phyloP scores from a whole-genome alignment of 30 jellyfish, hydroid and myxozoan species.

The Pelagia noctiluca region DNA sequence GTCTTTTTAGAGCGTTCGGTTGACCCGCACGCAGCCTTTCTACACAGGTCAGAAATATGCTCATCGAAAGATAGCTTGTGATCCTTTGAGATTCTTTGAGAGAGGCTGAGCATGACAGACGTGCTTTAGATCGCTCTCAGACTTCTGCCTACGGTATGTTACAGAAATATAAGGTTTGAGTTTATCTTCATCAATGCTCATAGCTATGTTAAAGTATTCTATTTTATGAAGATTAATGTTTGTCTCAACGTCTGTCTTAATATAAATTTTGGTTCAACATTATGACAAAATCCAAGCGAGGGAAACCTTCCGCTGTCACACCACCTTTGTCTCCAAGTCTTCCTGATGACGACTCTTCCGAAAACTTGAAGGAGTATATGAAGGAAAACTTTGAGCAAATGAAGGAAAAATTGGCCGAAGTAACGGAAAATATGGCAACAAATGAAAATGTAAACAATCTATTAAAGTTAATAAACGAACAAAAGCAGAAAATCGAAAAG shows the following conservation, averaged over 20 bases:
- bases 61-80: too few species aligned
- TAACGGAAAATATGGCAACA: constrained; percentile 35
- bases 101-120: constrained; percentile 1
- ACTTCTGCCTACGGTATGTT: background rate
- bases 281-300: background rate
- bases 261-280: background rate
- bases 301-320: background rate
- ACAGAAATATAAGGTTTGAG: background rate
- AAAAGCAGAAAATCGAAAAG: constrained; percentile 28
- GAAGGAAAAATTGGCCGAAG: constrained; percentile 24
- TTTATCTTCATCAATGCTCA: background rate
- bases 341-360: constrained; percentile 14
- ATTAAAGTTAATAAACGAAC: constrained; percentile 23
- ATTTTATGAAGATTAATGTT: background rate
- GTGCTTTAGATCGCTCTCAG: background rate
- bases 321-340: constrained; percentile 5
- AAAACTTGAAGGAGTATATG: constrained; percentile 23
- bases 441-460: constrained; percentile 35
- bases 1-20: too few species aligned
- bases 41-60: too few species aligned
- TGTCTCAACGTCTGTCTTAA: background rate
- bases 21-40: too few species aligned
- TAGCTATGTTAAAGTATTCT: background rate
- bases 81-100: too few species aligned
- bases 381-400: constrained; percentile 28